Conservation (phyloP, 2,113 vertebrate genomes). For the Chionomys nivalis region DNA sequence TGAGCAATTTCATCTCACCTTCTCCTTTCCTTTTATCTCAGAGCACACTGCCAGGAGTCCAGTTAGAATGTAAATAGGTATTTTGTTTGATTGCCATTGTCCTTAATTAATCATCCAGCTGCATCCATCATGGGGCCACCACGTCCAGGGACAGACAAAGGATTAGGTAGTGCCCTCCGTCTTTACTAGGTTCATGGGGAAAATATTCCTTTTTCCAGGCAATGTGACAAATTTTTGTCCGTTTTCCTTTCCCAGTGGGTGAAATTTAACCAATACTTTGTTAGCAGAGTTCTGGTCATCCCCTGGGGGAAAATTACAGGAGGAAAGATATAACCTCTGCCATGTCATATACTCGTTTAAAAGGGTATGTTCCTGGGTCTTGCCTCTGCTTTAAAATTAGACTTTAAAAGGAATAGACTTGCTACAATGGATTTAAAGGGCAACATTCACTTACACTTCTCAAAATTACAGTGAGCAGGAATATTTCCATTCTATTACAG, state of each 20-base stretch:
- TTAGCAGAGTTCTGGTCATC: conserved; percentile 40
- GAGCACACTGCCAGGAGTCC: background rate
- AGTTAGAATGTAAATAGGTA: background rate
- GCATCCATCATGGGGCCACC: background rate
- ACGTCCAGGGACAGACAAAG: background rate
- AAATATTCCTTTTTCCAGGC: background rate
- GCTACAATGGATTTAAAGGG: conserved; percentile 73
- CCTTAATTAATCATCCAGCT: conserved; percentile 47
- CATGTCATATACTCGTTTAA: conserved; percentile 49
- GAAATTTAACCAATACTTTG: conserved; percentile 76
- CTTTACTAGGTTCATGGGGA: background rate
- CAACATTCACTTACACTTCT: conserved; percentile 65
- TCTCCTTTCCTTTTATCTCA: background rate
- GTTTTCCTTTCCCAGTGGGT: conserved; percentile 68
- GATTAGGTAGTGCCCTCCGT: background rate
- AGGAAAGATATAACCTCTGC: conserved; percentile 34
- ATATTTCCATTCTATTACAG: conserved; percentile 67
- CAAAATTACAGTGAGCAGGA: conserved; percentile 59
- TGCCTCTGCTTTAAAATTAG: conserved; percentile 66
- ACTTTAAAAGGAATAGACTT: conserved; percentile 74
- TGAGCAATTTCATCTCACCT: background rate
- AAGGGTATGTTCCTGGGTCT: conserved; percentile 54
- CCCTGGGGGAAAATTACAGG: conserved; percentile 75
- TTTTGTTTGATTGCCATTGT: conserved; percentile 4
- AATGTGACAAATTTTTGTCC: conserved; percentile 58